Evolutionary conservation across 1,140 invertebrate species (phyloP).

Genomic region (Aphis craccivora): DNA sequence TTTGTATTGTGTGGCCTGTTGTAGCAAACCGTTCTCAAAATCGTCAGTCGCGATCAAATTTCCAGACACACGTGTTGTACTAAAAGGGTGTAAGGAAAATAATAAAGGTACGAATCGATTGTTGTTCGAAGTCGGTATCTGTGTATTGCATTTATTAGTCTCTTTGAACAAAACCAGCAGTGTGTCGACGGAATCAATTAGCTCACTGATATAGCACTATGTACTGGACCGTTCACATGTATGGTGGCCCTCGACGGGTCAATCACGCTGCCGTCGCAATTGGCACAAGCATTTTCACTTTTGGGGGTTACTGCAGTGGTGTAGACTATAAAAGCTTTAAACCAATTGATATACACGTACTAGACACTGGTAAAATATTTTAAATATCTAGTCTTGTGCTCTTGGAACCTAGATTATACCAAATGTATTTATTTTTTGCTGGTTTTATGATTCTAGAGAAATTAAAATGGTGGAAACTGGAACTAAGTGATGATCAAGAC

Average conservation of each 20-base stretch:
- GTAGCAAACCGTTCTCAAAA: no score
- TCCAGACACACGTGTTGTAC: no score
- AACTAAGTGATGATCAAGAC: constrained; percentile 60
- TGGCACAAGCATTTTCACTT: constrained; percentile 83
- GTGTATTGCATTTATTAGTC: no score
- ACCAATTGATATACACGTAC: constrained; percentile 87
- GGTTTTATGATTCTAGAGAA: not conserved
- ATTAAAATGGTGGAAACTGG: constrained; percentile 49
- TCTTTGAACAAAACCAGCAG: not conserved
- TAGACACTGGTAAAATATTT: constrained; percentile 74
- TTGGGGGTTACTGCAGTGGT: constrained; percentile 88
- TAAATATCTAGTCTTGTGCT: not conserved
- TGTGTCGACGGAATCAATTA: not conserved
- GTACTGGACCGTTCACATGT: constrained; percentile 80
- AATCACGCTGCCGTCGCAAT: constrained; percentile 92
- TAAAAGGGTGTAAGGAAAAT: no score
- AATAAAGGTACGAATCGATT: not conserved
- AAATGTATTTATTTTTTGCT: not conserved
- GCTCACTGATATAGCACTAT: constrained; percentile 42
- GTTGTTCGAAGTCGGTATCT: not conserved
- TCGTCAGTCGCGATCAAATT: no score
- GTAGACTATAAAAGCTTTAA: constrained; percentile 75
- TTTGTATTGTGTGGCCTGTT: no score
- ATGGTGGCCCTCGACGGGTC: constrained; percentile 80
- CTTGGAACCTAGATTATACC: not conserved